A percentile compares a stretch with the other conserved stretches of the same genome.
phyloP scores from a whole-genome alignment of 2,888 invertebrate species.

The Lithophane leautieri region DNA sequence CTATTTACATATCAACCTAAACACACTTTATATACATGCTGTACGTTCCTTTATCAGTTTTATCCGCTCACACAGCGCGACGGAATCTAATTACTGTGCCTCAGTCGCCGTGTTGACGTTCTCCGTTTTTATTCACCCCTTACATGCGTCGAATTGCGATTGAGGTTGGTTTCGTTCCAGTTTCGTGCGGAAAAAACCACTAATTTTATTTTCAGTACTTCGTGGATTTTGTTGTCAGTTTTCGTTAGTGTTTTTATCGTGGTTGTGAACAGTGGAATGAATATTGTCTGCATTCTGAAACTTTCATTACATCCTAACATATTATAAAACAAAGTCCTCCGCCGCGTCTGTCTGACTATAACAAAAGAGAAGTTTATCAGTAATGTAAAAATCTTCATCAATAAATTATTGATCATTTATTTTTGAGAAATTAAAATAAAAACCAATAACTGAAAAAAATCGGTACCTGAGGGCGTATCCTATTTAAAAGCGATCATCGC shows the following conservation, averaged over 20 bases:
- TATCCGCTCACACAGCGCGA: constrained; percentile 51
- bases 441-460: no score
- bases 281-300: neutral
- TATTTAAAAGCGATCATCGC: no score
- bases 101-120: constrained; percentile 65
- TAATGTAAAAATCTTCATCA: no score
- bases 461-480: no score
- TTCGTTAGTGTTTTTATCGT: neutral
- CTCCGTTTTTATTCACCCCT: constrained; percentile 65
- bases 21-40: constrained; percentile 32
- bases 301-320: neutral
- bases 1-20: constrained; percentile 37
- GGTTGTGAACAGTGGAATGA: neutral
- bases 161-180: constrained; percentile 52
- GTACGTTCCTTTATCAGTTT: constrained; percentile 63
- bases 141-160: constrained; percentile 65
- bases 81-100: constrained; percentile 72
- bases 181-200: constrained; percentile 43
- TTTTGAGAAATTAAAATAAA: no score
- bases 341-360: no score
- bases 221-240: constrained; percentile 31
- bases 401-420: no score
- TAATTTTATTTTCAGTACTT: constrained; percentile 45
- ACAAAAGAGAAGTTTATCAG: no score
- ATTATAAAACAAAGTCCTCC: no score